A percentile compares a stretch with the other conserved stretches of the same genome.
These are phyloP conservation scores for Ispidina lecontei DNA, from an alignment of 2,797 vertebrate species.

Conservation along the genomic window DNA sequence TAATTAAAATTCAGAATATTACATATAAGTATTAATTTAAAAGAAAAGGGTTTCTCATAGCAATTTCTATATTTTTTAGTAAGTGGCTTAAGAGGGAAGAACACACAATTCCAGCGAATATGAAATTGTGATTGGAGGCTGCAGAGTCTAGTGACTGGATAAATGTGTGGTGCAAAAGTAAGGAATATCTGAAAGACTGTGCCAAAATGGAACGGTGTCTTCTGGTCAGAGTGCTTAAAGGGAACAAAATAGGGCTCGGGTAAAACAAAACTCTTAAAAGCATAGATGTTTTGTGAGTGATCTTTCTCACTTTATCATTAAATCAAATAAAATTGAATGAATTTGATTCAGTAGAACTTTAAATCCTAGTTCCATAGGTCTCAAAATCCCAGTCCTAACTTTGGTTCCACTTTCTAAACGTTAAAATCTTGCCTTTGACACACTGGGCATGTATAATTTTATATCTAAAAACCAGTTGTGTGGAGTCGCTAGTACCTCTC, in stretches of 20 bases:
- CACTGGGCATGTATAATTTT: neutral
- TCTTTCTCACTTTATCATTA: neutral
- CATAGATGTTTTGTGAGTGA: neutral
- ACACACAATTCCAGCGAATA: neutral
- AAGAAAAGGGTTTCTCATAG: neutral
- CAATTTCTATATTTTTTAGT: neutral
- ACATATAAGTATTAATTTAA: neutral
- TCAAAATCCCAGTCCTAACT: constrained; percentile 4
- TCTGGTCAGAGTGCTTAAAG: neutral
- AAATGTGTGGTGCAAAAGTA: neutral
- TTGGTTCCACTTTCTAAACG: neutral
- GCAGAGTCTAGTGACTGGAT: neutral
- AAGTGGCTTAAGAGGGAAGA: neutral
- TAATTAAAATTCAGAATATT: neutral
- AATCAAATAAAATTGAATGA: neutral
- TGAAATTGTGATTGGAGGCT: neutral
- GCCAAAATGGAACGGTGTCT: neutral
- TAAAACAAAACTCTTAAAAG: neutral
- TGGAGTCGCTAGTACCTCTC: neutral
- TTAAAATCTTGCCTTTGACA: neutral
- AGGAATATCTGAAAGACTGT: neutral
- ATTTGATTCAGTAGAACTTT: neutral
- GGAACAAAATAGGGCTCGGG: neutral
- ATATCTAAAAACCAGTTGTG: neutral
- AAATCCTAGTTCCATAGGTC: neutral